Evolutionary conservation across 2,888 invertebrate species (phyloP).

Genomic region (Dromius quadrimaculatus): DNA sequence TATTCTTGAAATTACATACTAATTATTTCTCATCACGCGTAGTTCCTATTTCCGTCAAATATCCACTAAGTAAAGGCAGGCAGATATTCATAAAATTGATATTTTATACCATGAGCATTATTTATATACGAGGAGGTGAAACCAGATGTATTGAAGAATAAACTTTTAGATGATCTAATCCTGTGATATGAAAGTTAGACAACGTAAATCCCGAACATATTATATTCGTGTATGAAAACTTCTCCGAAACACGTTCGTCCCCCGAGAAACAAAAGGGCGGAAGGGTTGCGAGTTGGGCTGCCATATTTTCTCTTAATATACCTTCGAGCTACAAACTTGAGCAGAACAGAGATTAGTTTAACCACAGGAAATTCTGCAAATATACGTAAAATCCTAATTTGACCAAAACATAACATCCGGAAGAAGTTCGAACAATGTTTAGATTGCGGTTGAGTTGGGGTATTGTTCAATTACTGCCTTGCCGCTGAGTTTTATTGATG

Average conservation of each 20-base stretch:
- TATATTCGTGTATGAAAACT: background rate
- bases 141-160: background rate
- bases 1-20: no score
- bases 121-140: background rate
- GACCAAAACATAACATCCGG: background rate
- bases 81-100: no score
- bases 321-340: background rate
- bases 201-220: constrained; percentile 1
- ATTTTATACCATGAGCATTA: background rate
- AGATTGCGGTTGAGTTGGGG: background rate
- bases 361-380: constrained; percentile 1
- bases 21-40: no score
- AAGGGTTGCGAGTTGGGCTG: background rate
- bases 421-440: background rate
- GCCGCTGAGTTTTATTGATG: no score
- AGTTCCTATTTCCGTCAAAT: no score
- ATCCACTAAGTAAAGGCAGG: no score
- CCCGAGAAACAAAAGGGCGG: no score
- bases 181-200: constrained; percentile 1
- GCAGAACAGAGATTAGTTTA: background rate
- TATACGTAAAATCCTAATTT: background rate
- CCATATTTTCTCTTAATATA: background rate
- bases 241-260: constrained; percentile 1
- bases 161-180: background rate
- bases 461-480: background rate